These are phyloP conservation scores for Eudyptes chrysolophus DNA, from an alignment of 2,113 vertebrate species.

Conservation along the genomic window DNA sequence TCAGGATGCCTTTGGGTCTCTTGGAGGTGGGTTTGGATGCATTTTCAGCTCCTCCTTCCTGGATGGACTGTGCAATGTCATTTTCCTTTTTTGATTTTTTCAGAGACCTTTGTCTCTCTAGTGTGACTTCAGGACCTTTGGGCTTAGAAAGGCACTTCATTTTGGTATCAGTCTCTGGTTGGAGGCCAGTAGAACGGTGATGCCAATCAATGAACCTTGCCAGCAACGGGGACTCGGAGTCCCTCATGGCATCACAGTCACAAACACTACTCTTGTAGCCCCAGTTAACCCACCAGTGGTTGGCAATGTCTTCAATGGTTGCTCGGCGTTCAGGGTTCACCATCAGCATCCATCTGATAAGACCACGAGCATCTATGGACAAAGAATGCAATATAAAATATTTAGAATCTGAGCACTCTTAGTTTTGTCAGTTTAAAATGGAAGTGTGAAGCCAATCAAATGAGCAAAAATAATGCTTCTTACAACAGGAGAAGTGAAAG, in stretches of 20 bases:
- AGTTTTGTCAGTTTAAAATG: background rate
- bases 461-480: background rate
- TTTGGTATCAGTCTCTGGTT: constrained; percentile 75
- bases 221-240: constrained; percentile 88
- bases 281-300: constrained; percentile 99
- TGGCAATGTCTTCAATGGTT: constrained; percentile 96
- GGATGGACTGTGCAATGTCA: constrained; percentile 79
- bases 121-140: constrained; percentile 69
- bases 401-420: background rate
- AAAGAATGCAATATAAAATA: background rate
- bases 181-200: constrained; percentile 80
- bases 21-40: constrained; percentile 85
- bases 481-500: background rate
- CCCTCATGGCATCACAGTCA: constrained; percentile 88
- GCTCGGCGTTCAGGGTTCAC: constrained; percentile 96
- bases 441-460: background rate
- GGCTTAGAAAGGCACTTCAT: constrained; percentile 77
- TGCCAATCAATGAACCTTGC: constrained; percentile 96
- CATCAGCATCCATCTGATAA: constrained; percentile 99
- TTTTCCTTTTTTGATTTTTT: constrained; percentile 96
- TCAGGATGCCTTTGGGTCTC: constrained; percentile 95
- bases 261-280: constrained; percentile 97
- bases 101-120: constrained; percentile 85
- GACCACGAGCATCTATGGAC: constrained; percentile 89
- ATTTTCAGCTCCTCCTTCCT: constrained; percentile 73